These are phyloP conservation scores for Latrodectus elegans DNA, from an alignment of 2,888 invertebrate genomes.

Conservation along the genomic window DNA sequence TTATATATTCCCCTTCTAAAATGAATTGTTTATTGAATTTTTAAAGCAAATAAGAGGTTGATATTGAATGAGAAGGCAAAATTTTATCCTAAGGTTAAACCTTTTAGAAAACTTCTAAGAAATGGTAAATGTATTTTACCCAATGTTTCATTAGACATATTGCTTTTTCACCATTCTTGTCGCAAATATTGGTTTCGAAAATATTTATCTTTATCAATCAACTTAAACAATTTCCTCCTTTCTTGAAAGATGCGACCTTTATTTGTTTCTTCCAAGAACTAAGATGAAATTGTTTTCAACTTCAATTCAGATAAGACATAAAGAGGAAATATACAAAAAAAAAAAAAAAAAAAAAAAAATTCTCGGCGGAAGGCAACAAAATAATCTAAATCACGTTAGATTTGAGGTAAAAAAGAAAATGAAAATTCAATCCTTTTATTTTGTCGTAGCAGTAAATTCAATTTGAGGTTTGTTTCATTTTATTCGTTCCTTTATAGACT, in stretches of 20 bases:
- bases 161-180: too few species aligned
- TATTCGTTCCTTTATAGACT: constrained; percentile 13
- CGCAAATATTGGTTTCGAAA: constrained; percentile 9
- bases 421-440: constrained; percentile 35
- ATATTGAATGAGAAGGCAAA: too few species aligned
- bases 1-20: too few species aligned
- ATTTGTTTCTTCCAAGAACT: constrained; percentile 1
- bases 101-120: too few species aligned
- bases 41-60: too few species aligned
- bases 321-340: constrained; percentile 32
- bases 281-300: constrained; percentile 21
- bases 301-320: constrained; percentile 15
- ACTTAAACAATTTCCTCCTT: constrained; percentile 19
- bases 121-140: too few species aligned
- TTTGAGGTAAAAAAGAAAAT: not conserved
- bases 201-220: constrained; percentile 46
- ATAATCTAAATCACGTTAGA: constrained; percentile 45
- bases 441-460: constrained; percentile 42
- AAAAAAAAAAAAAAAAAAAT: constrained; percentile 16
- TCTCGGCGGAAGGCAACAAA: constrained; percentile 7
- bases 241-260: constrained; percentile 1
- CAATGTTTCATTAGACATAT: too few species aligned
- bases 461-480: constrained; percentile 44
- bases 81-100: too few species aligned
- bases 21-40: too few species aligned